phyloP scores from a whole-genome alignment of 1,140 invertebrate genomes.

The Drosophila tsacasi region DNA sequence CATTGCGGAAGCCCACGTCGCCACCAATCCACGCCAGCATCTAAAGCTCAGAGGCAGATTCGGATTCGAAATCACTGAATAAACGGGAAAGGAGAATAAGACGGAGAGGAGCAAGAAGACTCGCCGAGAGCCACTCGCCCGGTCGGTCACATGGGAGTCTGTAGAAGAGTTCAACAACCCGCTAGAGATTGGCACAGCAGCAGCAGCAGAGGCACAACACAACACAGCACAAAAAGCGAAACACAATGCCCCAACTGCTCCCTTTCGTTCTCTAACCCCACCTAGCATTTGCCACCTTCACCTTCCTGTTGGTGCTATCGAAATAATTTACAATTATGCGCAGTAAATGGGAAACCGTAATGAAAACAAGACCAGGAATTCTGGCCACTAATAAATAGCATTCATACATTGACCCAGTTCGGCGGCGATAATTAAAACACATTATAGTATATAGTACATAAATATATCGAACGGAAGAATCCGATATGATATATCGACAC shows the following conservation, averaged over 20 bases:
- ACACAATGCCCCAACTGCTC: conserved; percentile 40
- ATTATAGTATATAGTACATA: neutral
- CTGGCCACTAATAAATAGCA: conserved; percentile 8
- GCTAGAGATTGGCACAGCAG: conserved; percentile 59
- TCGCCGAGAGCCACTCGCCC: conserved; percentile 70
- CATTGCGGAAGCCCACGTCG: conserved; percentile 52
- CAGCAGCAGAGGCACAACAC: conserved; percentile 32
- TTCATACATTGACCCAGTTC: conserved; percentile 34
- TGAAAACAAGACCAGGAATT: conserved; percentile 3
- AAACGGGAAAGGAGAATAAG: conserved; percentile 14
- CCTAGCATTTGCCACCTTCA: conserved; percentile 4
- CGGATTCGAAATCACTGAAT: conserved; percentile 43
- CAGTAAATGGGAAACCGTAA: conserved; percentile 28
- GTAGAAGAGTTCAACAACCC: conserved; percentile 68
- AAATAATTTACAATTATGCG: conserved; percentile 34
- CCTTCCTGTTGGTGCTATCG: neutral
- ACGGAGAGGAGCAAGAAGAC: conserved; percentile 30
- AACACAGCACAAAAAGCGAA: conserved; percentile 29
- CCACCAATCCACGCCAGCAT: conserved; percentile 35
- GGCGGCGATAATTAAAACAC: neutral
- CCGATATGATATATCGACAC: too few species aligned
- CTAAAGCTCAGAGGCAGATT: conserved; percentile 44
- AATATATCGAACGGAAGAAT: neutral
- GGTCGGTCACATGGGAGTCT: conserved; percentile 66
- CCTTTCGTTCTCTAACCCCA: neutral